Evolutionary conservation across 2,113 vertebrate species (phyloP).

Genomic region (Motacilla alba): DNA sequence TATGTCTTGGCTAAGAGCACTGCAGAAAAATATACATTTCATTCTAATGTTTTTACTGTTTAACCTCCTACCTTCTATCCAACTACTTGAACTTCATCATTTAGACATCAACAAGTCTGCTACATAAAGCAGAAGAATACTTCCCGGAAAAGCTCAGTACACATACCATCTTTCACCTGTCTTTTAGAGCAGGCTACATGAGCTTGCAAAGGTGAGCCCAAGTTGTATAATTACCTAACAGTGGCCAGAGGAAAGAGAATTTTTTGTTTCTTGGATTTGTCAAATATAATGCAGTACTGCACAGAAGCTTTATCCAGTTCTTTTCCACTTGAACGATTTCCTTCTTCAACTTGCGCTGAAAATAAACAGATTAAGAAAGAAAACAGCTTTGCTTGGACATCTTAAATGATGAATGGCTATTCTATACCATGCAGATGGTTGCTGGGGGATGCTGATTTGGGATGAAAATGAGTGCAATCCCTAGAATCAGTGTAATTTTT

Average conservation of each 20-base stretch:
- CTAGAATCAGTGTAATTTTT: background rate
- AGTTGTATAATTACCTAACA: background rate
- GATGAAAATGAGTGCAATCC: background rate
- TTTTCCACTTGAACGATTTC: background rate
- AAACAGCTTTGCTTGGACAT: background rate
- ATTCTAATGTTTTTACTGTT: background rate
- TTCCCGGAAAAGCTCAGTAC: background rate
- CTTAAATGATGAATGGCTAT: background rate
- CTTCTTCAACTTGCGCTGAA: background rate
- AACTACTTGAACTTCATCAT: background rate
- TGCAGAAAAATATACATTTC: background rate
- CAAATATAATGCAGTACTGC: background rate
- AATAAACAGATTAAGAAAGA: background rate
- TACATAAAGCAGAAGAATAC: background rate
- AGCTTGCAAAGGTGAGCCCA: background rate
- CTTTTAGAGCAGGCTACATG: background rate
- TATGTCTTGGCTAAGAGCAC: background rate
- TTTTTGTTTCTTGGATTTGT: background rate
- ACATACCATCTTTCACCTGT: background rate
- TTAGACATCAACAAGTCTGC: background rate
- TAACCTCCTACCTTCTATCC: background rate
- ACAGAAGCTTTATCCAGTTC: background rate
- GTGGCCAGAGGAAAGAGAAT: background rate
- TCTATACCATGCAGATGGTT: background rate
- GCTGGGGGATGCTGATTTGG: background rate